These are phyloP conservation scores for Drosophila merina DNA, from an alignment of 2,888 invertebrate genomes.

Conservation along the genomic window DNA sequence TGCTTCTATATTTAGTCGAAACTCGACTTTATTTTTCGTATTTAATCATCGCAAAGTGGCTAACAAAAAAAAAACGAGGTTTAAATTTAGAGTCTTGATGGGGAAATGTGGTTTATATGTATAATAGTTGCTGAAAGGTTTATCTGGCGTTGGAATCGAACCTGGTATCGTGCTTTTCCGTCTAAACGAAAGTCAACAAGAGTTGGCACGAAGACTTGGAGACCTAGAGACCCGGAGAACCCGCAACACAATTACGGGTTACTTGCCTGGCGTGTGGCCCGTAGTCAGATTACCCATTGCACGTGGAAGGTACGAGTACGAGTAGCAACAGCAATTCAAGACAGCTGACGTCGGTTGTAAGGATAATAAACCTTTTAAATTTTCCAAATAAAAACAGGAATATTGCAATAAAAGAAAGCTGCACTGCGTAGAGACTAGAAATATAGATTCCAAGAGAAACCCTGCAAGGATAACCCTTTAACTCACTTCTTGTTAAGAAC, in stretches of 20 bases:
- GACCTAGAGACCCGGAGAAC: conserved; percentile 1
- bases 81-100: not conserved
- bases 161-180: conserved; percentile 4
- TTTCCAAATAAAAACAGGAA: conserved; percentile 8
- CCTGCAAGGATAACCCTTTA: not conserved
- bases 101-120: not conserved
- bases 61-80: not conserved
- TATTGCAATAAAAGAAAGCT: not conserved
- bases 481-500: not conserved
- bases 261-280: conserved; percentile 6
- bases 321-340: conserved; percentile 18
- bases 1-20: conserved; percentile 15
- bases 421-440: not conserved
- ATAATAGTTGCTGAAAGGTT: not conserved
- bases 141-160: not conserved
- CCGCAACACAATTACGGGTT: conserved; percentile 31
- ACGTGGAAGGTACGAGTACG: conserved; percentile 5
- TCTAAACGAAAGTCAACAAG: conserved; percentile 23
- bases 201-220: conserved; percentile 19
- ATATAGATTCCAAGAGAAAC: not conserved
- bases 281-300: conserved; percentile 34
- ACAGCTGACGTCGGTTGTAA: conserved; percentile 18
- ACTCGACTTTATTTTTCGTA: conserved; percentile 9
- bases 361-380: conserved; percentile 30
- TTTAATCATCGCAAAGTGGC: conserved; percentile 9